A percentile compares a stretch with the other conserved stretches of the same genome.
Conservation (phyloP, 2,797 vertebrate species). For the Thaleichthys pacificus region DNA sequence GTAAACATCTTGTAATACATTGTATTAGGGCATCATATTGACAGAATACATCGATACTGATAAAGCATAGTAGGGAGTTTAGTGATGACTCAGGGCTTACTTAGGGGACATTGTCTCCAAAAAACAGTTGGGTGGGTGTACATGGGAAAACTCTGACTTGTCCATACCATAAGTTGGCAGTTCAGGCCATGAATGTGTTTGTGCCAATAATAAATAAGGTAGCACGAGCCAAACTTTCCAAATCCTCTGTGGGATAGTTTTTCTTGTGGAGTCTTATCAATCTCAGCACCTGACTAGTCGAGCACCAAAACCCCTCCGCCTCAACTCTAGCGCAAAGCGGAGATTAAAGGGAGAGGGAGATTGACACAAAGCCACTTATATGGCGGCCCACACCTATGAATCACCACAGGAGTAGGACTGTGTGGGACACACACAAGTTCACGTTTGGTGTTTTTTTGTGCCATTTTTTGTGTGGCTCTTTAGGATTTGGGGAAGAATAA, state of each 20-base stretch:
- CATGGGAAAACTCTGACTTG: background rate
- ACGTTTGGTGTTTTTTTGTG: background rate
- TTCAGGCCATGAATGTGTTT: too few relatives aligned
- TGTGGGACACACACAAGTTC: conserved; percentile 14
- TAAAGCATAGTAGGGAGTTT: too few relatives aligned
- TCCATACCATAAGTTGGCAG: background rate
- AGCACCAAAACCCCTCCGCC: conserved; percentile 32
- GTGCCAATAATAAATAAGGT: background rate
- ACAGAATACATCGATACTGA: too few relatives aligned
- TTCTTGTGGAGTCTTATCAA: conserved; percentile 41
- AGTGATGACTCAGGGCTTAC: too few relatives aligned
- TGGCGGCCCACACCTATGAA: conserved; percentile 48
- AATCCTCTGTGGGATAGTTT: conserved; percentile 12
- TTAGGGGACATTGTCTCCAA: too few relatives aligned
- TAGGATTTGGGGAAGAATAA: conserved; percentile 11
- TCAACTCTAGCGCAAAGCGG: conserved; percentile 47
- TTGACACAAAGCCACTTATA: conserved; percentile 63
- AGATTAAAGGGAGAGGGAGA: conserved; percentile 60
- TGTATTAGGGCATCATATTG: too few relatives aligned
- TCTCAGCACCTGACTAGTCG: conserved; percentile 46
- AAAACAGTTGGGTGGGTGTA: too few relatives aligned
- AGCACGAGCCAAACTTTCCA: background rate
- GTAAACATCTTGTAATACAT: too few relatives aligned
- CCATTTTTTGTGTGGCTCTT: conserved; percentile 19
- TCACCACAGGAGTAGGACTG: conserved; percentile 29